Conservation (phyloP, 2,888 invertebrate genomes). For the Iselma pallidipennis region DNA sequence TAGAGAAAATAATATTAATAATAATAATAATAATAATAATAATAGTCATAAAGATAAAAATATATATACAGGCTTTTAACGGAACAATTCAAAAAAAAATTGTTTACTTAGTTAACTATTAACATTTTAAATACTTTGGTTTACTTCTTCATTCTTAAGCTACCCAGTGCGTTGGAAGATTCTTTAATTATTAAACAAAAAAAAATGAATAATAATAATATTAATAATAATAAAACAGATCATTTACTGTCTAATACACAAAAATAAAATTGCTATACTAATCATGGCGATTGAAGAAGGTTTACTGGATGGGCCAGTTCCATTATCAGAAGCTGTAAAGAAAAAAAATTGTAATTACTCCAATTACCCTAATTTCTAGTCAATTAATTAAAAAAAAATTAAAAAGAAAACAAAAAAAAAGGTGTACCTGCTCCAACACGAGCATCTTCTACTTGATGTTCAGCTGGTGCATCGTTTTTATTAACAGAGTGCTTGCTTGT, state of each 20-base stretch:
- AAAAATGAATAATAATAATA: not conserved
- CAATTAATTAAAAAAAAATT: not conserved
- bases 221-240: slow-evolving; percentile 21
- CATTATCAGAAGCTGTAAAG: slow-evolving; percentile 31
- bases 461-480: slow-evolving; percentile 9
- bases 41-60: not conserved
- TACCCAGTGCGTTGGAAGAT: slow-evolving; percentile 47
- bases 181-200: slow-evolving; percentile 17
- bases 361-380: too few relatives aligned
- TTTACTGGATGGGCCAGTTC: slow-evolving; percentile 18
- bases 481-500: slow-evolving; percentile 1
- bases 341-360: too few relatives aligned
- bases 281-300: slow-evolving; percentile 33
- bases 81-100: slow-evolving; percentile 16
- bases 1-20: slow-evolving; percentile 24
- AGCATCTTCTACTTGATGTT: slow-evolving; percentile 16
- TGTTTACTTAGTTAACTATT: slow-evolving; percentile 29
- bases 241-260: slow-evolving; percentile 32
- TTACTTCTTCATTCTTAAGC: slow-evolving; percentile 42
- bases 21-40: slow-evolving; percentile 8
- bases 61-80: slow-evolving; percentile 14
- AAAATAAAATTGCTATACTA: slow-evolving; percentile 35
- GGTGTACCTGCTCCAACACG: not conserved
- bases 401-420: not conserved
- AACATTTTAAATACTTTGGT: slow-evolving; percentile 44